Evolutionary conservation across 2,797 vertebrate genomes (phyloP), one percentile per base, ranked within the genome.

Genomic region (Myiotriccus ornatus): DNA sequence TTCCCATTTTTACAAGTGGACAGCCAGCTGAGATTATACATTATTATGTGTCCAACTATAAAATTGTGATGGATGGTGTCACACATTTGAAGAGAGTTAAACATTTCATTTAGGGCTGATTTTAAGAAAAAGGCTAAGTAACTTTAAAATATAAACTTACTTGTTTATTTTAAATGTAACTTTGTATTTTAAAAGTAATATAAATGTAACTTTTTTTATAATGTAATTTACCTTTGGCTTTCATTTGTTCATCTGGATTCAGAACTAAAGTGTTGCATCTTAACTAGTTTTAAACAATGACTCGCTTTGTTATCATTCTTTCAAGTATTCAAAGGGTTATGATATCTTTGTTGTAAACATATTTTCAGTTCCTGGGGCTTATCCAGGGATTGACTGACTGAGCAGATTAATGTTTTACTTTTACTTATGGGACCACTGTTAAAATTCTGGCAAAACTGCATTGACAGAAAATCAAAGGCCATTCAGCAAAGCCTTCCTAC

Each of bases 51-150:
- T 98, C 97, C 97, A 98, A 98, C 97, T 97, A 96, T 97, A 97
- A 98, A 98, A 99, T 99, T 98, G 98, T 99, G 99, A 99, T 99
- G 98, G 98, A 99, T 99, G 97, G 97, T 97, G 97, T 98, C 97
- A 97, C 96, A 95, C 90, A 97, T 98, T 98, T 98, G 98, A 98
- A 98, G 96, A 97, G 98, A 98, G 97, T 96, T 98, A 98, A 98
- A 97, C 97, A 97, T 98, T 98, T 98, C 96, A 98, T 98, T 98
- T 98, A 97, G 94, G 97, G 89, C 94, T 95, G 87, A 27, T 87
- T 94, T 95, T 87, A 85, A 84, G 83, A 84, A 94, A 96, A 97
- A 97, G 89, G 90, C 97, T 96, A 96, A 95, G 85, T 92, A 96
- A 97, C 64, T 97, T 97, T 93, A 91, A 97, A 96, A 97, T 89